Base-by-base conservation (phyloP, 2,797 vertebrate species). In the Heliangelus exortis region DNA sequence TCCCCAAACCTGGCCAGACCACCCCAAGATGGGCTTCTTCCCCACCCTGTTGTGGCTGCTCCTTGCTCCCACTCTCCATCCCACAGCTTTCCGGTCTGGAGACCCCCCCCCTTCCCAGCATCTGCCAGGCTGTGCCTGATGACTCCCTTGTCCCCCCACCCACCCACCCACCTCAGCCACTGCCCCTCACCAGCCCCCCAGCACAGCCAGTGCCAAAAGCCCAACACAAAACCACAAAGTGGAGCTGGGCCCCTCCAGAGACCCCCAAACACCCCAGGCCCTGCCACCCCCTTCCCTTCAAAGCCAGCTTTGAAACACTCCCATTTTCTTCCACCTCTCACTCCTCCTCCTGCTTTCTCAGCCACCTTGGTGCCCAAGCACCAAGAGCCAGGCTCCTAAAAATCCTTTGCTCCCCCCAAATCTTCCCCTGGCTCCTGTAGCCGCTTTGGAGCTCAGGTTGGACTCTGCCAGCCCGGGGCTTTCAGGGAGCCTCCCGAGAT, bases 391-490 rank as follows among this genome's bases (percentile, higher is more conserved):
- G 31, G 39, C 55, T 71, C 22, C 9, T 20, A 50, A 10, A 48
- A 26, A 62, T 2, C 39, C 57, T 29, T 26, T 15, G 7, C 31
- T 3, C 8, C 10, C 19, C 33, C 4, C 13, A 17, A 25, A 28
- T 10, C 34, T 0, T 5, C 6, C 9, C 66, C 34, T 3, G 0
- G 63, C 10, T 33, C 65, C 21, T 26, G 1, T 34, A 0, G 6
- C 31, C 39, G 13, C 13, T 41, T 41, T 14, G 51, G 61, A 87
- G n/a, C 28, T 2, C 50, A 3, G 50, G n/a, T 29, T 11, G n/a
- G 19, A 9, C 3, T 8, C 15, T 2, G 66, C 6, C 5, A n/a
- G 7, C 31, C 9, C 3, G 3, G 18, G 28, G 80, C 51, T 36
- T 36, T 8, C 74, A 31, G 62, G 76, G 39, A 53, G 21, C 0